These are phyloP conservation scores for Halcyon senegalensis DNA, from an alignment of 2,113 vertebrate genomes.

Conservation along the genomic window DNA sequence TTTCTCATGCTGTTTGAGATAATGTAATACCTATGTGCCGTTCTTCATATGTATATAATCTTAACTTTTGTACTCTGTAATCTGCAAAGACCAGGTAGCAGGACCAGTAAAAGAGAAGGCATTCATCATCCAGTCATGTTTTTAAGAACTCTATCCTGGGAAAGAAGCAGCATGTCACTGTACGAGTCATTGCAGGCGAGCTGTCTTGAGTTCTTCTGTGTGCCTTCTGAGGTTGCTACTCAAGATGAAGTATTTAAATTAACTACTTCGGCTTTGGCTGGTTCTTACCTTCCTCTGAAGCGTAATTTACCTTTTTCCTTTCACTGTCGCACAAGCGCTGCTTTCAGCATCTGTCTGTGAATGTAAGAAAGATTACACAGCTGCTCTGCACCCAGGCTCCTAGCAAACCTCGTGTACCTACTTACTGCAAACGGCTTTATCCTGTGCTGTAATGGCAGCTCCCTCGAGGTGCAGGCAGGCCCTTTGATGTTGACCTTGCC, in stretches of 20 bases:
- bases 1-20: neutral
- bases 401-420: neutral
- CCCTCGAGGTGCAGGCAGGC: neutral
- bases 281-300: neutral
- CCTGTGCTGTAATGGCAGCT: neutral
- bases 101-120: neutral
- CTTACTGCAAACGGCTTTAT: neutral
- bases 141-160: neutral
- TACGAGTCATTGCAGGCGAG: neutral
- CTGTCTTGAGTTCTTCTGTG: conserved; percentile 4
- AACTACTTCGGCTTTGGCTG: conserved; percentile 13
- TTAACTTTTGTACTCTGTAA: conserved; percentile 4
- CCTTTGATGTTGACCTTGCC: neutral
- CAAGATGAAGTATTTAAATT: conserved; percentile 38
- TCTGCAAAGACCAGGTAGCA: neutral
- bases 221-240: conserved; percentile 52
- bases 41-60: neutral
- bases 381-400: neutral
- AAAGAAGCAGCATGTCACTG: neutral
- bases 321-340: neutral
- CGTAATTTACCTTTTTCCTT: neutral
- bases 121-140: neutral
- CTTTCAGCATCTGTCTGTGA: neutral
- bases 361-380: neutral
- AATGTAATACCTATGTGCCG: neutral